Percentiles rank a stretch among this genome's conserved stretches.
Evolutionary conservation across 2,888 invertebrate species (phyloP).

Genomic region (Euclidia mi): DNA sequence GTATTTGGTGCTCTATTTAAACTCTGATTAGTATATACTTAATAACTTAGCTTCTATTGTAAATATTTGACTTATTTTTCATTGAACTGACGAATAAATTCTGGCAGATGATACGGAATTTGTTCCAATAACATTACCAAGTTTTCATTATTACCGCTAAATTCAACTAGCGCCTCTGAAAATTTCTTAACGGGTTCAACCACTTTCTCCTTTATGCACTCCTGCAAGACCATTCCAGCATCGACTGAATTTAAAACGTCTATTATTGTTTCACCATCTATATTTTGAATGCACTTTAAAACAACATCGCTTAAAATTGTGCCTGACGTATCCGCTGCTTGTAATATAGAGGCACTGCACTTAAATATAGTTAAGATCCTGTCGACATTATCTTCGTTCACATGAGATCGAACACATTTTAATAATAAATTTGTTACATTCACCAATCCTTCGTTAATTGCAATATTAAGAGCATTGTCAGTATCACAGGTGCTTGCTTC

Average conservation of each 20-base stretch:
- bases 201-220: conserved; percentile 27
- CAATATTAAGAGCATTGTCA: conserved; percentile 43
- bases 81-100: conserved; percentile 15
- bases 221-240: conserved; percentile 14
- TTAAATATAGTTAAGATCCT: conserved; percentile 40
- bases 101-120: conserved; percentile 38
- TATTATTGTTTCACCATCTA: conserved; percentile 36
- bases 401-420: conserved; percentile 35
- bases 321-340: conserved; percentile 35
- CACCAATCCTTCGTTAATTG: conserved; percentile 53
- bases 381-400: conserved; percentile 42
- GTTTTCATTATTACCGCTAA: conserved; percentile 40
- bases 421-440: conserved; percentile 53
- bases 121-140: conserved; percentile 28
- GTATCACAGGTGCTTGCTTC: conserved; percentile 8
- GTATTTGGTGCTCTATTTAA: no score
- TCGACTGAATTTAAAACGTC: conserved; percentile 33
- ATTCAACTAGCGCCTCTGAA: conserved; percentile 7
- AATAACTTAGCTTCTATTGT: no score
- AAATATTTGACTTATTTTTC: no score
- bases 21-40: no score
- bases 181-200: conserved; percentile 24
- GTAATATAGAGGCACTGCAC: conserved; percentile 33
- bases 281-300: conserved; percentile 32
- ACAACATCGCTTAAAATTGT: conserved; percentile 29